Evolutionary conservation across 2,888 invertebrate species (phyloP).

Genomic region (Ormyrus rosae): DNA sequence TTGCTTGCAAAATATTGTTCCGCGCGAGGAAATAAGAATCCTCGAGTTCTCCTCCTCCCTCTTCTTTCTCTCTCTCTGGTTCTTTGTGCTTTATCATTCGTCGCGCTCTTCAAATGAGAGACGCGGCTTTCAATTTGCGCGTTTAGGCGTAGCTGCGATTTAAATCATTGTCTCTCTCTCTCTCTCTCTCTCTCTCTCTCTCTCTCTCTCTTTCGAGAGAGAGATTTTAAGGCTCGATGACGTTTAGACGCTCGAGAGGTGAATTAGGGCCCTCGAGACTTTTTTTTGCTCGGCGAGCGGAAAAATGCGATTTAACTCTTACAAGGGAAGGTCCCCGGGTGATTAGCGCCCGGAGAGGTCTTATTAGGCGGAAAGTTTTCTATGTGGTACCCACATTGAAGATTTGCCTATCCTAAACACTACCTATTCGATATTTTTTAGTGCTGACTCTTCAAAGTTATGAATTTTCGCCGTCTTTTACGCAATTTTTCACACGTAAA

Average conservation of each 20-base stretch:
- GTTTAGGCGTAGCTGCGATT: background rate
- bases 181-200: background rate
- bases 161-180: background rate
- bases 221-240: background rate
- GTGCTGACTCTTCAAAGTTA: too few species aligned
- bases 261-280: background rate
- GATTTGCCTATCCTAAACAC: too few species aligned
- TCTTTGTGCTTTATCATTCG: constrained; percentile 13
- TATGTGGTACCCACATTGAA: too few species aligned
- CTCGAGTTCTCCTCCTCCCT: constrained; percentile 8
- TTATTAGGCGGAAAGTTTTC: too few species aligned
- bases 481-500: too few species aligned
- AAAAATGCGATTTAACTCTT: too few species aligned
- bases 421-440: too few species aligned
- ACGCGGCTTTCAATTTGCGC: background rate
- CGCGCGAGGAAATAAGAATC: constrained; percentile 29
- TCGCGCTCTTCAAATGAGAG: background rate
- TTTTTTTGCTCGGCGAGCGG: background rate
- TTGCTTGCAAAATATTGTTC: constrained; percentile 48
- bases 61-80: background rate
- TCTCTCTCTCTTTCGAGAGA: background rate
- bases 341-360: too few species aligned
- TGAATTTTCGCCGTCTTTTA: too few species aligned
- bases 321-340: too few species aligned
- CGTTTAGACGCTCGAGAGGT: background rate